phyloP scores from a whole-genome alignment of 1,140 invertebrate species.

The Zaprionus lachaisei region DNA sequence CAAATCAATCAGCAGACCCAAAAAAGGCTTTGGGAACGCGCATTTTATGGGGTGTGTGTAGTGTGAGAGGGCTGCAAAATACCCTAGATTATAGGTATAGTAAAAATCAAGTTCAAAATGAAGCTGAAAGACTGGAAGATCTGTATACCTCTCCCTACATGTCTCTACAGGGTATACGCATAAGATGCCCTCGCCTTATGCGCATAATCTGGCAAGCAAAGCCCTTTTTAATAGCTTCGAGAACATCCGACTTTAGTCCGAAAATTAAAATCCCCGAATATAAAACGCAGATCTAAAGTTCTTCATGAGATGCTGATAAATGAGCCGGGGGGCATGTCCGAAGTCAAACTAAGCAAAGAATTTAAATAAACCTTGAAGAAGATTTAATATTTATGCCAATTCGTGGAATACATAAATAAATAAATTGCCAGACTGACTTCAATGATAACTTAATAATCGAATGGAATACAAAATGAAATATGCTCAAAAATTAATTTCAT shows the following conservation, averaged over 20 bases:
- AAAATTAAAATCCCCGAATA: conserved; percentile 20
- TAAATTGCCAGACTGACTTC: neutral
- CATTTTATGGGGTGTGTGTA: conserved; percentile 20
- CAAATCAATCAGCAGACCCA: conserved; percentile 63
- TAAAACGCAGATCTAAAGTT: conserved; percentile 15
- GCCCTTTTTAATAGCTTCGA: conserved; percentile 18
- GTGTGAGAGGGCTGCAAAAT: neutral
- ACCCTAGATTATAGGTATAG: neutral
- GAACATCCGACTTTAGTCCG: conserved; percentile 12
- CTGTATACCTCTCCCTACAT: neutral
- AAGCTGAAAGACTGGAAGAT: neutral
- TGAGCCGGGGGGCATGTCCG: conserved; percentile 40
- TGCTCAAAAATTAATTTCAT: conserved; percentile 19
- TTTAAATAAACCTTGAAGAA: conserved; percentile 34
- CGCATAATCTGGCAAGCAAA: conserved; percentile 16
- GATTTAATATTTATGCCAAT: conserved; percentile 36
- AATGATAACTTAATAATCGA: conserved; percentile 12
- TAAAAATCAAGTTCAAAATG: neutral
- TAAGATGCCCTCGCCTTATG: conserved; percentile 1
- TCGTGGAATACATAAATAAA: conserved; percentile 21
- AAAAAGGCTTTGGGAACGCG: conserved; percentile 27
- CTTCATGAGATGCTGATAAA: conserved; percentile 28
- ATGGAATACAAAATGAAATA: conserved; percentile 4
- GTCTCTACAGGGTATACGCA: conserved; percentile 9
- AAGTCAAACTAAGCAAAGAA: conserved; percentile 20